Evolutionary conservation across 1,140 invertebrate genomes (phyloP).

Genomic region (Drosophila ambigua): DNA sequence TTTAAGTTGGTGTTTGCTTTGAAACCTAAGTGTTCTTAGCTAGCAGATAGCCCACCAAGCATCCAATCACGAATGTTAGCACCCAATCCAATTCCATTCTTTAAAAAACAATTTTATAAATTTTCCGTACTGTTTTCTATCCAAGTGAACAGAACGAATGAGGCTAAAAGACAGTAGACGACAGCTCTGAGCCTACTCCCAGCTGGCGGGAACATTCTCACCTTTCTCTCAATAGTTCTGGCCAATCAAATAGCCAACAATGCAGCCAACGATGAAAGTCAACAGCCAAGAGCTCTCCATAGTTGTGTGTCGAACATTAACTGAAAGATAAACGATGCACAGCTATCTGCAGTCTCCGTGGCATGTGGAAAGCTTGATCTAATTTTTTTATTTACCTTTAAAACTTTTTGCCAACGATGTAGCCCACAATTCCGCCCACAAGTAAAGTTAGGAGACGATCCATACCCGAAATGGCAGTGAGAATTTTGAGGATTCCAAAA

Average conservation of each 20-base stretch:
- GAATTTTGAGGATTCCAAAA: too few species aligned
- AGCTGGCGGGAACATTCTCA: background rate
- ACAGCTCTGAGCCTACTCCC: constrained; percentile 1
- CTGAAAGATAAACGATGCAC: background rate
- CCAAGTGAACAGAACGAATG: background rate
- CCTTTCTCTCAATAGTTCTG: constrained; percentile 4
- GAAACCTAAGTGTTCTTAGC: constrained; percentile 26
- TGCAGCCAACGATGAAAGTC: constrained; percentile 43
- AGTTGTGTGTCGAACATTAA: background rate
- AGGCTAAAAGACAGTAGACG: too few species aligned
- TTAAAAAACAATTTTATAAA: background rate
- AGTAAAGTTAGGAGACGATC: constrained; percentile 34
- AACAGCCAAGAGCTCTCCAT: constrained; percentile 41
- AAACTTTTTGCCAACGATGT: constrained; percentile 23
- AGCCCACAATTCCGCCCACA: constrained; percentile 38
- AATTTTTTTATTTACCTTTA: background rate
- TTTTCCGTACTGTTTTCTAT: background rate
- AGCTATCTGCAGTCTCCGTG: background rate
- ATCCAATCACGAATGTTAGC: constrained; percentile 44
- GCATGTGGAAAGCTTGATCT: too few species aligned
- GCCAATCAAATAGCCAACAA: constrained; percentile 53
- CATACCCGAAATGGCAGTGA: background rate
- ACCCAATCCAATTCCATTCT: constrained; percentile 29
- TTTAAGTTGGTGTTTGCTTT: background rate
- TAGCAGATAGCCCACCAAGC: constrained; percentile 46